Evolutionary conservation across 2,797 vertebrate species (phyloP).

Genomic region (Spinus olivaceus): DNA sequence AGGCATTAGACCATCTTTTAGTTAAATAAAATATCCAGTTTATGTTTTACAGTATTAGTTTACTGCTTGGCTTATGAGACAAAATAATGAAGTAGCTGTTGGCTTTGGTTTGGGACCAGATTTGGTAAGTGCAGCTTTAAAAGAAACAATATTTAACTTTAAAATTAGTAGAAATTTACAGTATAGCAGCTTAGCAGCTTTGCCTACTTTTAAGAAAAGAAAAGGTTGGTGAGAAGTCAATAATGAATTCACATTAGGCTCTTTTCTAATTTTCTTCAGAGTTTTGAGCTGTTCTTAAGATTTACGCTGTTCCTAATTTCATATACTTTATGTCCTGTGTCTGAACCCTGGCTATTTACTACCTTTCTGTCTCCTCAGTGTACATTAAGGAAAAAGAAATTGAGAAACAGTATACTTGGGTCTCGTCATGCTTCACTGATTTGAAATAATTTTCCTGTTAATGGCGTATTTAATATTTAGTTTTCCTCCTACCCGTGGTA

Average conservation of each 20-base stretch:
- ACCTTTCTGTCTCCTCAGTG: not conserved
- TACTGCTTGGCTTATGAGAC: not conserved
- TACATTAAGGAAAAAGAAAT: not conserved
- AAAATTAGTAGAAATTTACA: not conserved
- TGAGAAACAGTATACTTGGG: not conserved
- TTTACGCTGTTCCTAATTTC: not conserved
- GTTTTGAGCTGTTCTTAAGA: not conserved
- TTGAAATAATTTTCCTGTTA: slow-evolving; percentile 26
- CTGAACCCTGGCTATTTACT: not conserved
- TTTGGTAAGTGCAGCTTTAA: not conserved
- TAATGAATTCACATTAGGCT: not conserved
- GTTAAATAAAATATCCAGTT: not conserved
- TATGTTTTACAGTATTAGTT: not conserved
- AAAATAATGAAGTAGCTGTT: not conserved
- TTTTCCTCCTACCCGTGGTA: not conserved
- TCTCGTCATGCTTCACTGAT: slow-evolving; percentile 5
- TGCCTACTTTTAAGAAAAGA: not conserved
- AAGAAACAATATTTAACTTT: not conserved
- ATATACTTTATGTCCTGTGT: not conserved
- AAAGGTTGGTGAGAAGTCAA: not conserved
- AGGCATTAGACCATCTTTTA: not conserved
- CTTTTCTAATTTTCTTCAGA: not conserved
- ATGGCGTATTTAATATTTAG: slow-evolving; percentile 35
- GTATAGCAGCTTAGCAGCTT: not conserved
- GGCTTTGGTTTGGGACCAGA: not conserved